phyloP scores from a whole-genome alignment of 2,888 invertebrate genomes.

The Lasioglossum oenotherae region DNA sequence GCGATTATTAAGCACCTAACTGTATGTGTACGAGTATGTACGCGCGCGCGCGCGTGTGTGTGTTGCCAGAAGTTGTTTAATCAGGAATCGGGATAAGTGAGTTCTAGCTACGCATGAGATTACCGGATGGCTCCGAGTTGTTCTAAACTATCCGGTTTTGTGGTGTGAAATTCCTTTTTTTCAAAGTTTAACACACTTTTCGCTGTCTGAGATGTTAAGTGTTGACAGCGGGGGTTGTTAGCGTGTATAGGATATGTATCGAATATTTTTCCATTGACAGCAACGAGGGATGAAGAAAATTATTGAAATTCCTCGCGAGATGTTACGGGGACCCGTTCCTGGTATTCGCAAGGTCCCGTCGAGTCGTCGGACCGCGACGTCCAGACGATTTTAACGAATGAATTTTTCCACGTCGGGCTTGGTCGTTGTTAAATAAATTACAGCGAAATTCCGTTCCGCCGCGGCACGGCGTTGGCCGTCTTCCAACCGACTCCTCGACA shows the following conservation, averaged over 20 bases:
- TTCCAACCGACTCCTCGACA: conserved; percentile 44
- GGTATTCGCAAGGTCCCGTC: not conserved
- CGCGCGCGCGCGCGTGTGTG: not conserved
- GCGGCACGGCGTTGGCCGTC: conserved; percentile 33
- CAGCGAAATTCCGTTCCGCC: conserved; percentile 43
- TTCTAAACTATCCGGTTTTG: not conserved
- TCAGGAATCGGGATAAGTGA: conserved; percentile 22
- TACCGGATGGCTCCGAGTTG: not conserved
- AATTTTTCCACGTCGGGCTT: conserved; percentile 48
- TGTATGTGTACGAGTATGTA: not conserved
- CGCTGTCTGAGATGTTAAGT: not conserved
- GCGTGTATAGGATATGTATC: too few relatives aligned
- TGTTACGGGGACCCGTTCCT: not conserved
- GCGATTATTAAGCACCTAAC: conserved; percentile 61
- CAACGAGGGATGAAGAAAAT: not conserved
- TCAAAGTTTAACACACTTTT: not conserved
- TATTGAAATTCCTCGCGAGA: not conserved
- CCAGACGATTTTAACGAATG: conserved; percentile 55
- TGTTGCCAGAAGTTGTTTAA: conserved; percentile 39
- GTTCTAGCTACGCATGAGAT: not conserved
- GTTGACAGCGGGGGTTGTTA: not conserved
- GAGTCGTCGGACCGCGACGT: not conserved
- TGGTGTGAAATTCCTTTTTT: not conserved
- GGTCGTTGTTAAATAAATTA: conserved; percentile 60
- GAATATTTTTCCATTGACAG: not conserved